Evolutionary conservation across 2,888 invertebrate genomes (phyloP), one percentile per base, ranked within the genome.

Genomic region (Idaea biselata): DNA sequence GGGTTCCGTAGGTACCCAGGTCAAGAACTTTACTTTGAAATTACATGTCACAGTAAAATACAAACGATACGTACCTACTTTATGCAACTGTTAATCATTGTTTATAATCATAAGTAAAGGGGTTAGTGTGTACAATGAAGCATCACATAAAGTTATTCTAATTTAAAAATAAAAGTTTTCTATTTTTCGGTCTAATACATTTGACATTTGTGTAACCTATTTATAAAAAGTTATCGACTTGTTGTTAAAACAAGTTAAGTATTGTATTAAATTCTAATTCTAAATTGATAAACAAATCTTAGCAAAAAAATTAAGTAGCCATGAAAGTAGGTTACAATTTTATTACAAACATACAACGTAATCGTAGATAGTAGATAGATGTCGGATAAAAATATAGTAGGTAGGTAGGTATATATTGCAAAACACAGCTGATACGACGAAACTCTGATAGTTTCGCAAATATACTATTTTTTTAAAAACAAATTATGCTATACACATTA

Each of bases 391-490:
- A 73, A 72, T 71, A 73, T 25, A 25, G 25, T n/a, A n/a, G n/a
- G n/a, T n/a, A n/a, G n/a, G n/a, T n/a, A n/a, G n/a, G n/a, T 25
- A 25, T 25, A 25, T 70, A 67, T 75, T 73, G 71, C 73, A 68
- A 69, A 75, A 72, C 64, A 60, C 58, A 58, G 59, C 64, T 64
- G 64, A 62, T 60, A 62, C 44, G 58, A 18, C 11, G 44, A 44
- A 14, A 44, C 44, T 8, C 44, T 14, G 11, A 44, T 44, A 44
- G 14, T 44, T 44, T 44, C 44, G 44, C 44, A 44, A 44, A 44
- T 44, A 44, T 8, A 63, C 57, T 58, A 55, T 63, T 7, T 25
- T 16, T 57, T 59, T 54, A 57, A 59, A 61, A 8, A 25, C 25
- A 25, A 25, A 25, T 25, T 25, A 25, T 25, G 25, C 25, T 25